A percentile compares a stretch with the other conserved stretches of the same genome.
Conservation (phyloP, 2,797 vertebrate species). For the Gobionotothen gibberifrons region DNA sequence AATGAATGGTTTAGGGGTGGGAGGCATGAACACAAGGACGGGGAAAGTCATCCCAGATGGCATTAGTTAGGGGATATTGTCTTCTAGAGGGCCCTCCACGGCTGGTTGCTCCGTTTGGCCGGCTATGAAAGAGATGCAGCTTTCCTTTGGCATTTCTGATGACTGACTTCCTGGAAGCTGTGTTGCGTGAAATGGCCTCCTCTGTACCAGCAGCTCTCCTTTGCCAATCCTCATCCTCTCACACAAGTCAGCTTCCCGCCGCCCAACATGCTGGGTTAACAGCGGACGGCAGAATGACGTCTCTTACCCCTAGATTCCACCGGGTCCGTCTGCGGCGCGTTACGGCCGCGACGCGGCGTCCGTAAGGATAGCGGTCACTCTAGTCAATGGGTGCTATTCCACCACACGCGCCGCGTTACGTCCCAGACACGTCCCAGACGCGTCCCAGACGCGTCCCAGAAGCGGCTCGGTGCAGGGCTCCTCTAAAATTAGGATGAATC, state of each 20-base stretch:
- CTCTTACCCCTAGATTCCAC: no score
- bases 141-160: constrained; percentile 74
- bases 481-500: no score
- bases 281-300: constrained; percentile 22
- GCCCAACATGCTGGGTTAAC: constrained; percentile 41
- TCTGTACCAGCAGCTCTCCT: constrained; percentile 64
- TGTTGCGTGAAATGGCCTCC: constrained; percentile 80
- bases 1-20: constrained; percentile 61
- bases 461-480: no score
- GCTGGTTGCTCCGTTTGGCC: constrained; percentile 75
- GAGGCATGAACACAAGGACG: constrained; percentile 44
- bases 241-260: constrained; percentile 51
- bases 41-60: constrained; percentile 71
- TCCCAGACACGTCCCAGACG: no score
- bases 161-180: constrained; percentile 76
- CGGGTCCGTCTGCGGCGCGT: no score
- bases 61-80: constrained; percentile 79
- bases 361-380: no score
- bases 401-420: no score
- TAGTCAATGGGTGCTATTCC: no score
- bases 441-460: no score
- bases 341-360: no score
- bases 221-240: constrained; percentile 64
- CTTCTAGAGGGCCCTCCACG: constrained; percentile 71
- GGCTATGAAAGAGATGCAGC: constrained; percentile 75